A percentile compares a stretch with the other conserved stretches of the same genome.
These are phyloP conservation scores for Icerya purchasi DNA, from an alignment of 2,888 invertebrate species.

Conservation along the genomic window DNA sequence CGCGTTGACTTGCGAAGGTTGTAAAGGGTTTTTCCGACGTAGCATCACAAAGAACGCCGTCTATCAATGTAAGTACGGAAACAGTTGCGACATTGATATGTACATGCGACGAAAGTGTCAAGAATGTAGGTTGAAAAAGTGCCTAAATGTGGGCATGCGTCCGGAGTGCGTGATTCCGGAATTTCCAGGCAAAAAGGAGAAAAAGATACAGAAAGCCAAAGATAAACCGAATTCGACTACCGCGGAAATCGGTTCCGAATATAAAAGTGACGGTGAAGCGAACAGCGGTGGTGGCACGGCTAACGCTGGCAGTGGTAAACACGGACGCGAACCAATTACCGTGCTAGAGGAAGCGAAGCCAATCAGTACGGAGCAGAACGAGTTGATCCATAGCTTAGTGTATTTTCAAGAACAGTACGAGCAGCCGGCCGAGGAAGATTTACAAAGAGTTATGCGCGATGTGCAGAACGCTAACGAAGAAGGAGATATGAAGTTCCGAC, in stretches of 20 bases:
- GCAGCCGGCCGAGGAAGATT: conserved; percentile 83
- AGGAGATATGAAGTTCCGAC: conserved; percentile 70
- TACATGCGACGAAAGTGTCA: conserved; percentile 99
- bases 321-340: neutral
- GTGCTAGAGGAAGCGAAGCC: conserved; percentile 30
- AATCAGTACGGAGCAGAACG: conserved; percentile 71
- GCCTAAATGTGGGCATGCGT: conserved; percentile 93
- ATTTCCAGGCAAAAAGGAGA: conserved; percentile 90
- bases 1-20: conserved; percentile 95
- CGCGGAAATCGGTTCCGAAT: conserved; percentile 34
- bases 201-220: conserved; percentile 80
- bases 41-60: conserved; percentile 94
- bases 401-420: conserved; percentile 94
- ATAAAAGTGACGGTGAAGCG: conserved; percentile 18
- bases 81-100: conserved; percentile 98
- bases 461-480: conserved; percentile 36
- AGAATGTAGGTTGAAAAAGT: conserved; percentile 90
- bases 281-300: neutral
- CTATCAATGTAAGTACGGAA: conserved; percentile 95
- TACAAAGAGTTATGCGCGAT: conserved; percentile 24
- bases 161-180: conserved; percentile 95
- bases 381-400: conserved; percentile 84
- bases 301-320: neutral
- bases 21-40: conserved; percentile 96
- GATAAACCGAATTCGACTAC: conserved; percentile 61